These are phyloP conservation scores for Teleogryllus occipitalis DNA, from an alignment of 1,140 invertebrate species.

Conservation along the genomic window DNA sequence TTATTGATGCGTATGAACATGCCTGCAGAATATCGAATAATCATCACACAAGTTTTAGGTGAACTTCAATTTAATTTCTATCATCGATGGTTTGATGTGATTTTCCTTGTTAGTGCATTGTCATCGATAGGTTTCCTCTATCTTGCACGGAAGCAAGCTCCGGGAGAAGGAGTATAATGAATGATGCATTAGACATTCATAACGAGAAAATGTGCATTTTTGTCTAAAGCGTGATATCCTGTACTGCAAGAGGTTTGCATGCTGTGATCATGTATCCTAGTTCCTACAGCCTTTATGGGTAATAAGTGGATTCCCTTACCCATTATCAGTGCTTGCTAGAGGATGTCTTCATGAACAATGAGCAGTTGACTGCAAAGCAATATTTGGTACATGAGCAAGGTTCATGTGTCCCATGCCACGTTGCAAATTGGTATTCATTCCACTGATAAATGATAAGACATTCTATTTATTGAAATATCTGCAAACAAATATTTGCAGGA, in stretches of 20 bases:
- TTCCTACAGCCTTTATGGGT: not conserved
- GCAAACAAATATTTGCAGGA: too few relatives aligned
- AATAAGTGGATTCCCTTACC: too few relatives aligned
- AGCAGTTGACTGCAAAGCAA: too few relatives aligned
- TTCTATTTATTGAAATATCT: too few relatives aligned
- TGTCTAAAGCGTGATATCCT: not conserved
- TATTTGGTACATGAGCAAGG: too few relatives aligned
- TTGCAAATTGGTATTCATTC: not conserved
- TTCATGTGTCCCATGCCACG: too few relatives aligned
- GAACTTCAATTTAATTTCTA: constrained; percentile 99
- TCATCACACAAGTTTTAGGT: constrained; percentile 96
- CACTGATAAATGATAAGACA: not conserved
- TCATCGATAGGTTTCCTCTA: constrained; percentile 94
- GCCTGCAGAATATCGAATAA: constrained; percentile 93
- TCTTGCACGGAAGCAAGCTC: constrained; percentile 79
- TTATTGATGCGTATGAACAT: constrained; percentile 99
- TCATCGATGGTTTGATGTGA: constrained; percentile 99
- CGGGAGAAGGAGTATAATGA: constrained; percentile 27
- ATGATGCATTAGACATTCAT: not conserved
- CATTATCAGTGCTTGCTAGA: too few relatives aligned
- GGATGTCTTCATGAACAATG: too few relatives aligned
- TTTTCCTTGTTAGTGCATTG: constrained; percentile 94
- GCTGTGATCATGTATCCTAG: not conserved
- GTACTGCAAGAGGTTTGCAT: not conserved
- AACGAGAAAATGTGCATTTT: not conserved